Percentiles rank a stretch among this genome's conserved stretches.
Conservation (phyloP, 2,113 vertebrate species). For the Aptenodytes patagonicus region DNA sequence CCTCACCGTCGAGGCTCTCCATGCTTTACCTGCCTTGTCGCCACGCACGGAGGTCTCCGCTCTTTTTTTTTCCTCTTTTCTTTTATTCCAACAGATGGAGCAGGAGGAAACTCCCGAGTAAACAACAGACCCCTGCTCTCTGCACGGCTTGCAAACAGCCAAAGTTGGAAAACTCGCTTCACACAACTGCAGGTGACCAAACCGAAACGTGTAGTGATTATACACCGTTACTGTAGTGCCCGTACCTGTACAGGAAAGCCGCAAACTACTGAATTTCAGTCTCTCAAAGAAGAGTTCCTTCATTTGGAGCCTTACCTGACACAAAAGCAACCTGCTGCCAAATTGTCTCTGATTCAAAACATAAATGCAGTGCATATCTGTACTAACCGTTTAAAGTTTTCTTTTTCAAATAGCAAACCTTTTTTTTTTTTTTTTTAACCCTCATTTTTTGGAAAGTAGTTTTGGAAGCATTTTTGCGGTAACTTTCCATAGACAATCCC, state of each 20-base stretch:
- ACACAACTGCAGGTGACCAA: not conserved
- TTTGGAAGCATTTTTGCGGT: not conserved
- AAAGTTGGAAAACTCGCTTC: fast-evolving
- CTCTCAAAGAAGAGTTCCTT: not conserved
- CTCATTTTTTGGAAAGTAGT: not conserved
- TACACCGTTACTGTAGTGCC: not conserved
- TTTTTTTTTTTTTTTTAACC: not conserved
- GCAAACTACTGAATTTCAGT: not conserved
- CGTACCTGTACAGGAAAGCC: fast-evolving
- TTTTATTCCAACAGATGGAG: not conserved
- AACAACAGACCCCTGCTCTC: not conserved
- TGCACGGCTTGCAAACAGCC: fast-evolving
- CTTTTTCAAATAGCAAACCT: not conserved
- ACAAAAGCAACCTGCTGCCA: not conserved
- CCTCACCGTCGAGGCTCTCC: fast-evolving
- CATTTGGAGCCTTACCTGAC: not conserved
- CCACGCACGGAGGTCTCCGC: not conserved
- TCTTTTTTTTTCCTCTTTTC: not conserved
- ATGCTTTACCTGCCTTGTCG: no score
- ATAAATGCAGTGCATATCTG: not conserved
- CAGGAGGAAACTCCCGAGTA: not conserved
- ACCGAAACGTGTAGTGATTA: not conserved
- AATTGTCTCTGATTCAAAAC: not conserved
- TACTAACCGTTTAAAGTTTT: not conserved
- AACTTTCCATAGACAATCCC: not conserved